These are phyloP conservation scores for Lacerta bilineata DNA, from an alignment of 2,797 vertebrate genomes.

Conservation along the genomic window DNA sequence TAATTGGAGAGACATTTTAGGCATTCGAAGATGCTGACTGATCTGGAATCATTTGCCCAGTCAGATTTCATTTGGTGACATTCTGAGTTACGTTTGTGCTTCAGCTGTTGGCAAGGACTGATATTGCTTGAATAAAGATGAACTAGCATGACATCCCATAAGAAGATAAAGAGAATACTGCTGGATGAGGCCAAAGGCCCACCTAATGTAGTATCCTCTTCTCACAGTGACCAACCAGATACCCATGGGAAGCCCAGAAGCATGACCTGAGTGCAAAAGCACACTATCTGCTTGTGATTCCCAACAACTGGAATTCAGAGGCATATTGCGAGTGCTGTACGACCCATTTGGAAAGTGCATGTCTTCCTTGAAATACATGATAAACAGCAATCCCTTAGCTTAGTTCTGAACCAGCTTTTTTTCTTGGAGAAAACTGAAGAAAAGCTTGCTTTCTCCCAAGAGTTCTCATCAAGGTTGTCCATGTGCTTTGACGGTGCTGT, in stretches of 20 bases:
- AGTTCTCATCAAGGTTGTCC: not conserved
- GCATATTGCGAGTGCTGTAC: too few species aligned
- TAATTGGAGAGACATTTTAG: not conserved
- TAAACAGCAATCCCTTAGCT: not conserved
- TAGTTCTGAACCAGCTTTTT: not conserved
- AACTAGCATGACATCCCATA: not conserved
- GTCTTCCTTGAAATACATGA: too few species aligned
- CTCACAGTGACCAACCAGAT: too few species aligned
- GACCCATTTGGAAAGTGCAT: too few species aligned
- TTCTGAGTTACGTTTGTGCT: not conserved
- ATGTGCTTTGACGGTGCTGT: not conserved
- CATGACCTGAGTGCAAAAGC: too few species aligned
- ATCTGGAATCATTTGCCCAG: not conserved
- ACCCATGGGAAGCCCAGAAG: too few species aligned
- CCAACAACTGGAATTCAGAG: too few species aligned
- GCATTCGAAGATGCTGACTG: not conserved
- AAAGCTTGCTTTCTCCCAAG: not conserved
- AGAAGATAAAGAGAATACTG: too few species aligned
- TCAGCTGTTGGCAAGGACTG: not conserved
- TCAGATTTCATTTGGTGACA: not conserved
- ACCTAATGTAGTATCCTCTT: too few species aligned
- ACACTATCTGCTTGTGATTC: too few species aligned
- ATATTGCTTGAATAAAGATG: not conserved
- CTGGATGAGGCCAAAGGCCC: too few species aligned
- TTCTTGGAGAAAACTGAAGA: not conserved